A percentile compares a stretch with the other conserved stretches of the same genome.
Conservation (phyloP, 1,140 invertebrate species). For the Diploscapter pachys region DNA sequence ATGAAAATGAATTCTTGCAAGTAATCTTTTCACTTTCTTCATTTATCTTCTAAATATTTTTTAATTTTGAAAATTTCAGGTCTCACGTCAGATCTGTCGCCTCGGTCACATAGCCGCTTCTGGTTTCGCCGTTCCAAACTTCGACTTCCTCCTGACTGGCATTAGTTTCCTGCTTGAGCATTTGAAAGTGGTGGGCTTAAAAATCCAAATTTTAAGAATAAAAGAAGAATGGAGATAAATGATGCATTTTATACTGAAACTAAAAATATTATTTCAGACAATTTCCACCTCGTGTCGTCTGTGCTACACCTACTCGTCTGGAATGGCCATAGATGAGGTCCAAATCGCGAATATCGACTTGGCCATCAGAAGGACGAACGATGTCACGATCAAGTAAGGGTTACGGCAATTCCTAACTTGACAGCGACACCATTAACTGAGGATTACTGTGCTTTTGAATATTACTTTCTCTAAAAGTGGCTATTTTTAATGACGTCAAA, state of each 20-base stretch:
- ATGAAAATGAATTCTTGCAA: too few species aligned
- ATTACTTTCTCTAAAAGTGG: neutral
- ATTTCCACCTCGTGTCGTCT: neutral
- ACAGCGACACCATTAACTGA: neutral
- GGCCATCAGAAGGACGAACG: neutral
- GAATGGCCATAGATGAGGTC: neutral
- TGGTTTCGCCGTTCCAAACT: neutral
- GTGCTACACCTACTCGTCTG: too few species aligned
- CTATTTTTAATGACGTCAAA: too few species aligned
- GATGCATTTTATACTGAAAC: neutral
- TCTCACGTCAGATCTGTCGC: too few species aligned
- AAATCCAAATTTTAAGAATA: neutral
- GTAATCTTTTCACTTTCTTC: too few species aligned
- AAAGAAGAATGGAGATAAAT: conserved; percentile 6
- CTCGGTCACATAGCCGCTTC: too few species aligned
- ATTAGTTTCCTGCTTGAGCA: conserved; percentile 6
- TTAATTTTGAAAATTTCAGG: too few species aligned
- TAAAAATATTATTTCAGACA: conserved; percentile 4
- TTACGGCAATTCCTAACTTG: too few species aligned
- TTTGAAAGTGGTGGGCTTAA: neutral
- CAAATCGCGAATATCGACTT: neutral
- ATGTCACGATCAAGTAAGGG: neutral
- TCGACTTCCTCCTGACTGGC: neutral
- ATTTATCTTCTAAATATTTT: too few species aligned
- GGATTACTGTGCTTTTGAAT: neutral